Conservation (phyloP, 2,797 vertebrate species). For the Semaprochilodus insignis region DNA sequence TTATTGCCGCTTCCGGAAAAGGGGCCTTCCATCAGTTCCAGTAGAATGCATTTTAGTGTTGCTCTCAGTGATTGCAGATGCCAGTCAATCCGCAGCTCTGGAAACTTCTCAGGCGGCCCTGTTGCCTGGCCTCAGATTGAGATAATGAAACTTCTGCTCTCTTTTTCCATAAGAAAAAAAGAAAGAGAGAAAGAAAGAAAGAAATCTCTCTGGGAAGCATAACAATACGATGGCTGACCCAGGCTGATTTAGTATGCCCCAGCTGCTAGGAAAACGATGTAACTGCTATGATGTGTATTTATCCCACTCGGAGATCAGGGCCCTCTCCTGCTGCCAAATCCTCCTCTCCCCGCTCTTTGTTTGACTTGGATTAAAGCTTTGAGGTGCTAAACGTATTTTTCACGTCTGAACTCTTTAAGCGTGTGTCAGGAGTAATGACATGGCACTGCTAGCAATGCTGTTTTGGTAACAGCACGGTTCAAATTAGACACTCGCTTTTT, state of each 20-base stretch:
- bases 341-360: constrained; percentile 64
- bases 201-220: constrained; percentile 35
- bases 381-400: constrained; percentile 63
- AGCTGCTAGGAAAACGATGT: constrained; percentile 59
- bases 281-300: constrained; percentile 61
- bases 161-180: constrained; percentile 44
- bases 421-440: constrained; percentile 57
- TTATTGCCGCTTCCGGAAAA: neutral
- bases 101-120: neutral
- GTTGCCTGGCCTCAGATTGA: constrained; percentile 21
- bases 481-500: neutral
- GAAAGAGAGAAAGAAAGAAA: neutral
- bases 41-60: neutral
- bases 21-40: neutral
- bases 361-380: constrained; percentile 69
- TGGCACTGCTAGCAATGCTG: constrained; percentile 55
- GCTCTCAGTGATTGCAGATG: neutral
- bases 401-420: constrained; percentile 59
- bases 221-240: constrained; percentile 60
- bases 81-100: constrained; percentile 32
- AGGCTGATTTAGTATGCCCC: constrained; percentile 57
- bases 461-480: constrained; percentile 20
- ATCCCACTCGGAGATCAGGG: constrained; percentile 63
- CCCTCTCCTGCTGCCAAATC: constrained; percentile 53
- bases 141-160: constrained; percentile 30